Evolutionary conservation across 2,113 vertebrate species (phyloP), one percentile per base, ranked within the genome.

Genomic region (Mobula birostris): DNA sequence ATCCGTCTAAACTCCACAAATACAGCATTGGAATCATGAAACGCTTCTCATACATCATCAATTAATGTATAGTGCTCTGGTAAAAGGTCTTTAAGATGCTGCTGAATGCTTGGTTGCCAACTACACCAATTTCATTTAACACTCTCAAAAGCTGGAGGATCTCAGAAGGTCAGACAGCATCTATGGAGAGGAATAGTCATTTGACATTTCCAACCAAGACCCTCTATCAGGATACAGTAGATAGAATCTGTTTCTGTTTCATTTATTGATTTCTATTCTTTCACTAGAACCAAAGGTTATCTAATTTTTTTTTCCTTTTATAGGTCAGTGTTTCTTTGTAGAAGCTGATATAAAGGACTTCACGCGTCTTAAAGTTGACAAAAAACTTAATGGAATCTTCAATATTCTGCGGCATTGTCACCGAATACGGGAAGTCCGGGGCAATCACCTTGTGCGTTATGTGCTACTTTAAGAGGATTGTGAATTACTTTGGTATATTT

Each of bases 401-500:
- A 98, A 94, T 95, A 98, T 99, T 97, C 96, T 99, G 94, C 97
- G 98, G 24, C 98, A 99, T 95, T 99, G 98, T 95, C 97, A 97
- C 83, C 95, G 98, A 0, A 92, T 99, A 0, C 97, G 96, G 1
- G 98, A 99, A 95, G 95, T 98, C 1, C 97, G 98, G 0, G 96
- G 97, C 0, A 96, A 97, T 0, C 96, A 96, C 0, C 77, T 98
- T 0, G 96, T 96, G 0, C 98, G 98, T 48, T 99, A 98, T 0
- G 0, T 98, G 63, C 74, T 99, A 94, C 95, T 97, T 58, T 99
- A 93, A 97, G 0, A 21, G 9, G 58, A 94, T 94, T 63, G 66
- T 66, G 61, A 61, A 82, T 70, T 66, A 27, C 29, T 9, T 94
- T 40, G 24, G 8, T 82, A 7, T 58, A 48, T 83, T 61, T 68